These are phyloP conservation scores for Zaprionus vittiger DNA, from an alignment of 1,140 invertebrate genomes.

Conservation along the genomic window DNA sequence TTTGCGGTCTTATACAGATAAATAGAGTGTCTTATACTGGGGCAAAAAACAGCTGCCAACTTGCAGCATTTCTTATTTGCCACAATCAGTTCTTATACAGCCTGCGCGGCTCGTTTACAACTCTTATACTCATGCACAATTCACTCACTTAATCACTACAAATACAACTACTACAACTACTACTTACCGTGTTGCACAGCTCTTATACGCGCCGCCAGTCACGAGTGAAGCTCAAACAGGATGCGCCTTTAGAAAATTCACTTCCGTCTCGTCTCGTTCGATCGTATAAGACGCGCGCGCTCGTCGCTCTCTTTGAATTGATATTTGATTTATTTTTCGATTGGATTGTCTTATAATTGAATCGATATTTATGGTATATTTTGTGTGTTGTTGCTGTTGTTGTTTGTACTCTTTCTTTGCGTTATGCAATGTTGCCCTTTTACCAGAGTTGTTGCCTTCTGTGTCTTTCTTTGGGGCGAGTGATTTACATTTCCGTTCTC, in stretches of 20 bases:
- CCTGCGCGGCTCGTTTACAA: neutral
- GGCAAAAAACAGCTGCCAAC: neutral
- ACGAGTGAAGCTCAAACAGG: constrained; percentile 64
- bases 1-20: neutral
- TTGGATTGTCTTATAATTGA: neutral
- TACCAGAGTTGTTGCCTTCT: neutral
- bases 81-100: neutral
- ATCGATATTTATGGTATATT: neutral
- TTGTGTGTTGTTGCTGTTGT: neutral
- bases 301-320: constrained; percentile 35
- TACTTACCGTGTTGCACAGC: constrained; percentile 35
- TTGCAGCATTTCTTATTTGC: neutral
- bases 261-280: constrained; percentile 65
- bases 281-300: constrained; percentile 19
- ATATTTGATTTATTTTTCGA: constrained; percentile 36
- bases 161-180: neutral
- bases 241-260: constrained; percentile 66
- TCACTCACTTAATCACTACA: no score
- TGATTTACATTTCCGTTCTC: constrained; percentile 73
- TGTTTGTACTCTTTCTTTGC: neutral
- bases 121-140: neutral
- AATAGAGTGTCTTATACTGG: neutral
- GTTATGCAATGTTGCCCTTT: neutral
- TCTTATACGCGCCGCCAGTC: constrained; percentile 23
- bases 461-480: constrained; percentile 61